A percentile compares a stretch with the other conserved stretches of the same genome.
Evolutionary conservation across 2,797 vertebrate species (phyloP).

Genomic region (Oryzias dopingdopingensis): DNA sequence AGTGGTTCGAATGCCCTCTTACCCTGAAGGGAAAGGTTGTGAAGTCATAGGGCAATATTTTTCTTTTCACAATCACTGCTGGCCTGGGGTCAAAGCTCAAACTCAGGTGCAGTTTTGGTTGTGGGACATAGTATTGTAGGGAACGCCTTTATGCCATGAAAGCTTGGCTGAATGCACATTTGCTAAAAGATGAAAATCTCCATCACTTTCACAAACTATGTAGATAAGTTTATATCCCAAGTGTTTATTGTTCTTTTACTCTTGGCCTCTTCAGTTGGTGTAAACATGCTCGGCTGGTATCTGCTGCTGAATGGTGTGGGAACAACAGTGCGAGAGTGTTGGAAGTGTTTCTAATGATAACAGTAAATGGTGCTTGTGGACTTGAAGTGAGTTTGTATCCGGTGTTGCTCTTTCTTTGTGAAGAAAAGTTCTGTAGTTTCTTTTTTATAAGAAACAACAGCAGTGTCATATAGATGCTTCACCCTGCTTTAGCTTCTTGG

Average conservation of each 20-base stretch:
- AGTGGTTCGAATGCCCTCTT: conserved; percentile 7
- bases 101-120: conserved; percentile 7
- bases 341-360: conserved; percentile 51
- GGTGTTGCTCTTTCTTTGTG: conserved; percentile 6
- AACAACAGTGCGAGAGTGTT: conserved; percentile 25
- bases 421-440: not conserved
- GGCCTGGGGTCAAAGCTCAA: conserved; percentile 4
- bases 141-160: not conserved
- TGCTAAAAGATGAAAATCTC: not conserved
- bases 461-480: conserved; percentile 29
- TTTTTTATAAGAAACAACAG: conserved; percentile 26
- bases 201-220: conserved; percentile 6
- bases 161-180: not conserved
- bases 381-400: conserved; percentile 1
- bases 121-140: not conserved
- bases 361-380: conserved; percentile 31
- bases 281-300: conserved; percentile 25
- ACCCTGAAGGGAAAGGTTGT: conserved; percentile 2
- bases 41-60: not conserved
- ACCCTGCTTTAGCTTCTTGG: conserved; percentile 10
- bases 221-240: conserved; percentile 8
- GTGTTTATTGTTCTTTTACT: conserved; percentile 10
- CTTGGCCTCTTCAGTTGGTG: conserved; percentile 8
- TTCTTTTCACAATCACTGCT: not conserved
- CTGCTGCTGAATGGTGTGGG: conserved; percentile 29